Conservation (phyloP, 2,797 vertebrate genomes). For the Morelia viridis region DNA sequence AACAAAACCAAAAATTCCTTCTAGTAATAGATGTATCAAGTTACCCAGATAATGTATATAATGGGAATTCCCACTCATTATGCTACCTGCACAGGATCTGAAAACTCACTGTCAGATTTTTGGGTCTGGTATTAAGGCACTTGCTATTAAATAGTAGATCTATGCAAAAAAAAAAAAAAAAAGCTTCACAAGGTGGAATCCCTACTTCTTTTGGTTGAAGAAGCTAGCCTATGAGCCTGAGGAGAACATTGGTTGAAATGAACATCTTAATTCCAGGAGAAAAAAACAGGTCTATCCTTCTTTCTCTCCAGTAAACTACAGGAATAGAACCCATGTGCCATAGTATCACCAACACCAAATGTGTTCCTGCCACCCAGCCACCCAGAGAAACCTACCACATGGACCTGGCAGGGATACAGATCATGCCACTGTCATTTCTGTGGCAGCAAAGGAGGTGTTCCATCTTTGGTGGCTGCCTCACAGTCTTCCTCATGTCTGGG, state of each 20-base stretch:
- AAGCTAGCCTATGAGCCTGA: neutral
- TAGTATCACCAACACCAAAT: neutral
- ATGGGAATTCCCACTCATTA: no score
- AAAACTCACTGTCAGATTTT: no score
- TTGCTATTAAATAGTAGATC: no score
- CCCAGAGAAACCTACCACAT: neutral
- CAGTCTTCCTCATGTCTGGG: neutral
- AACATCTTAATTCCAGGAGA: neutral
- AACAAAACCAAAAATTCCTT: no score
- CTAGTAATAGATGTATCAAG: no score
- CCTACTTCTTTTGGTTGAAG: no score
- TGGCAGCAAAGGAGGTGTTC: neutral
- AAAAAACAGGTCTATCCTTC: neutral
- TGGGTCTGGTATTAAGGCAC: no score
- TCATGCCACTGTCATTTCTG: neutral
- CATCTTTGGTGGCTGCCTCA: neutral
- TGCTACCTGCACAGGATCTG: no score
- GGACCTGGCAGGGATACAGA: neutral
- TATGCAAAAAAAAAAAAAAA: no score
- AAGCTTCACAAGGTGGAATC: no score
- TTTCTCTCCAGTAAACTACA: neutral
- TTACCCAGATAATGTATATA: no score
- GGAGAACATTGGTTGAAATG: neutral
- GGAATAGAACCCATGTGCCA: neutral
- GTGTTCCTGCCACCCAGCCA: neutral